These are phyloP conservation scores for Pristionchus maxplancki DNA, from an alignment of 2,888 invertebrate genomes.

Conservation along the genomic window DNA sequence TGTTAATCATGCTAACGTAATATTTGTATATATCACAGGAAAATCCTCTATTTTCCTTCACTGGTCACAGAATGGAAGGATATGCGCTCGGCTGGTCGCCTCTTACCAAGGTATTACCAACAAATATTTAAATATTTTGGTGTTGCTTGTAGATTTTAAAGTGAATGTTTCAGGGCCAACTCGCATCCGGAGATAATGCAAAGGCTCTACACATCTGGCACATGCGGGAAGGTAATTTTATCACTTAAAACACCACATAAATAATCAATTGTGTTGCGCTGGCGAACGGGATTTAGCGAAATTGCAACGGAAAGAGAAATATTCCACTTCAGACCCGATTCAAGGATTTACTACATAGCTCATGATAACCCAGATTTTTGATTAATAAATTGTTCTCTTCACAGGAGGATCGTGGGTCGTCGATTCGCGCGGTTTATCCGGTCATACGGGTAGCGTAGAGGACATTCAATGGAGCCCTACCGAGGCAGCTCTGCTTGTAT, in stretches of 20 bases:
- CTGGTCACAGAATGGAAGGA: constrained; percentile 93
- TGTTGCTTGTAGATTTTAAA: background rate
- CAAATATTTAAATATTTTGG: constrained; percentile 34
- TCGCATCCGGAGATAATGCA: constrained; percentile 94
- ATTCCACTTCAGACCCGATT: no score
- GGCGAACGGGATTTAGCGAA: no score
- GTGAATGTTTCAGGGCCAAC: constrained; percentile 81
- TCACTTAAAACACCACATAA: no score
- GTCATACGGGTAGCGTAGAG: constrained; percentile 91
- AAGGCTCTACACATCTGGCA: constrained; percentile 95
- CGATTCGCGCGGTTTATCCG: constrained; percentile 89
- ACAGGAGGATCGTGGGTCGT: constrained; percentile 89
- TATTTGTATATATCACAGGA: constrained; percentile 64
- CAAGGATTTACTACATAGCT: background rate
- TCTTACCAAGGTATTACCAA: constrained; percentile 83
- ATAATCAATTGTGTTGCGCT: no score
- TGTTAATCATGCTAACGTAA: background rate
- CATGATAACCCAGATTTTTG: no score
- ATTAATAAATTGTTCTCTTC: constrained; percentile 90
- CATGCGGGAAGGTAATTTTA: constrained; percentile 84
- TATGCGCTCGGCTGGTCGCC: constrained; percentile 95
- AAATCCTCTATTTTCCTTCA: constrained; percentile 88
- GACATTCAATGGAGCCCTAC: constrained; percentile 99
- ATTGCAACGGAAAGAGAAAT: no score
- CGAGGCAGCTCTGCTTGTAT: constrained; percentile 86